phyloP scores from a whole-genome alignment of 2,113 vertebrate species.

The Gymnogyps californianus region DNA sequence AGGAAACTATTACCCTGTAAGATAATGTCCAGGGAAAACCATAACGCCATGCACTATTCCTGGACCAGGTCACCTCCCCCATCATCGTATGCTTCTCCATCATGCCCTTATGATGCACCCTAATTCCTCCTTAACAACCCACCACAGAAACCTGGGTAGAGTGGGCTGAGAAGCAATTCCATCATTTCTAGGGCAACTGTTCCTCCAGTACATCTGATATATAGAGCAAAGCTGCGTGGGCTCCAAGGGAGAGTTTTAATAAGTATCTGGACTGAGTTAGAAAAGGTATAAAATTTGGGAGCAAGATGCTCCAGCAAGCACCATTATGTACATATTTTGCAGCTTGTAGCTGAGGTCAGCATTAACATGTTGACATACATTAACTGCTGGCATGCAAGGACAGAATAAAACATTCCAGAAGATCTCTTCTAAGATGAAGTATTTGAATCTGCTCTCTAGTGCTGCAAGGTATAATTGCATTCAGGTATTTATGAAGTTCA shows the following conservation, averaged over 20 bases:
- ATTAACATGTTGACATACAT: background rate
- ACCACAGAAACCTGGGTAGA: background rate
- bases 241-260: background rate
- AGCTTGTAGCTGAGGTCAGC: background rate
- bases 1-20: background rate
- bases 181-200: background rate
- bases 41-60: background rate
- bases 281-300: background rate
- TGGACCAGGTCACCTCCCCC: background rate
- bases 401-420: slow-evolving; percentile 3
- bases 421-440: background rate
- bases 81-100: background rate
- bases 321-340: background rate
- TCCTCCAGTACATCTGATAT: background rate
- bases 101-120: background rate
- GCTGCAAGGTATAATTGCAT: background rate
- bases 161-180: background rate
- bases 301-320: background rate
- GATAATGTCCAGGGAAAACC: background rate
- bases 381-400: background rate
- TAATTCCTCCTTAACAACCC: background rate
- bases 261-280: background rate
- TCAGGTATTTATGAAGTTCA: background rate
- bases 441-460: background rate
- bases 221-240: background rate